phyloP scores from a whole-genome alignment of 2,113 vertebrate genomes.

The Diphyllodes magnificus region DNA sequence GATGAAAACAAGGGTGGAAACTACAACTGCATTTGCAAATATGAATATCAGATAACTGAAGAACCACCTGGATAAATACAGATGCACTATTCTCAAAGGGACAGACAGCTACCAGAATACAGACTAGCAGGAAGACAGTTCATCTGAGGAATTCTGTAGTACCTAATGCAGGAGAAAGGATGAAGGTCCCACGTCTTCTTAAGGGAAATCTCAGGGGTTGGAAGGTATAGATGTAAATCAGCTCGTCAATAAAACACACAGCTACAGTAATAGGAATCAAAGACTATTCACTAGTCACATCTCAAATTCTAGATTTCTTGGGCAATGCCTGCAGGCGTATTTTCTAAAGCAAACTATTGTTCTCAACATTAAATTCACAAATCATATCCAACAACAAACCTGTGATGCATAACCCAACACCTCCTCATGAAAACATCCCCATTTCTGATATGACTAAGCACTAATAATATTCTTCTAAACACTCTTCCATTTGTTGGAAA shows the following conservation, averaged over 20 bases:
- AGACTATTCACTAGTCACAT: not conserved
- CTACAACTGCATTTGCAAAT: not conserved
- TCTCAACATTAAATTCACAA: not conserved
- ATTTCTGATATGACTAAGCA: constrained; percentile 36
- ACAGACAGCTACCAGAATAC: not conserved
- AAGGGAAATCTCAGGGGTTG: not conserved
- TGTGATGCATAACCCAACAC: not conserved
- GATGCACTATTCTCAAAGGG: not conserved
- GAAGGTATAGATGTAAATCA: not conserved
- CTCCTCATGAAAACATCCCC: not conserved
- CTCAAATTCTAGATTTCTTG: not conserved
- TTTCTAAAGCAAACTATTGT: not conserved
- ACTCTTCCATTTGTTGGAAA: constrained; percentile 16
- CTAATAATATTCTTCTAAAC: constrained; percentile 36
- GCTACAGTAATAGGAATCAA: not conserved
- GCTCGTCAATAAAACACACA: not conserved
- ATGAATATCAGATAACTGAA: not conserved
- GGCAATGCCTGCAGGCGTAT: not conserved
- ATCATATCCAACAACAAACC: not conserved
- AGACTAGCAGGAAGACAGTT: not conserved
- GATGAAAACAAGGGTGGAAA: not conserved
- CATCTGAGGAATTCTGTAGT: not conserved
- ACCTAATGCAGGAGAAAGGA: not conserved
- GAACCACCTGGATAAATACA: not conserved
- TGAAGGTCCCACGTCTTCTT: not conserved